Evolutionary conservation across 2,113 vertebrate genomes (phyloP), one percentile per base, ranked within the genome.

Genomic region (Reinhardtius hippoglossoides): DNA sequence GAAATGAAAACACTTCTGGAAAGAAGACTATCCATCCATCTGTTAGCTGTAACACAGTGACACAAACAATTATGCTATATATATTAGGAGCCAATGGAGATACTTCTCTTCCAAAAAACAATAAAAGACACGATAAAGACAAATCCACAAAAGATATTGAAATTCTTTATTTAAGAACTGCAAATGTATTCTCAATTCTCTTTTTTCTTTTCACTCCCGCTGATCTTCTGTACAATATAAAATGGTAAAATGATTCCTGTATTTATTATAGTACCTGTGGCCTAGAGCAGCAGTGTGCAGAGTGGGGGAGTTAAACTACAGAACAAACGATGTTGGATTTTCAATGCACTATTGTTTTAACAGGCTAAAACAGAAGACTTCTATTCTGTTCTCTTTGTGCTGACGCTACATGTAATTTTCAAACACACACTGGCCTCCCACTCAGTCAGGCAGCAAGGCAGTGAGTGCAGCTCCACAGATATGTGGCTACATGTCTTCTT

Each of bases 401-500:
- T 24, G 54, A 4, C 10, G 3, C 35, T 61, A 59, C 42, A 72
- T 5, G 55, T 26, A 18, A 40, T 13, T 42, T 42, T 44, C 24
- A 62, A 31, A 27, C 12, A 44, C 46, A 56, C 60, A 44, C 15
- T 7, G 1, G 8, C 64, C 57, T 42, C 40, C 40, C 40, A 42
- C 40, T 42, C 21, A 58, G 18, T 54, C 20, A 50, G 67, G 31
- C 46, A 46, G n/a, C 52, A 26, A 26, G 16, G 13, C 55, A 52
- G 31, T 31, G 27, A 62, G 74, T 62, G 46, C 35, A 55, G 27
- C n/a, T 13, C n/a, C 21, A 10, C 18, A 60, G 35, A 54, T 59
- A 44, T 18, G 27, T 21, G 13, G 44, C 63, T 63, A 0, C 12
- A 15, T 44, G 67, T 84, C 67, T 55, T 55, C n/a, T 74, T 59